Conservation (phyloP, 1,140 invertebrate species). For the Diuraphis noxia region DNA sequence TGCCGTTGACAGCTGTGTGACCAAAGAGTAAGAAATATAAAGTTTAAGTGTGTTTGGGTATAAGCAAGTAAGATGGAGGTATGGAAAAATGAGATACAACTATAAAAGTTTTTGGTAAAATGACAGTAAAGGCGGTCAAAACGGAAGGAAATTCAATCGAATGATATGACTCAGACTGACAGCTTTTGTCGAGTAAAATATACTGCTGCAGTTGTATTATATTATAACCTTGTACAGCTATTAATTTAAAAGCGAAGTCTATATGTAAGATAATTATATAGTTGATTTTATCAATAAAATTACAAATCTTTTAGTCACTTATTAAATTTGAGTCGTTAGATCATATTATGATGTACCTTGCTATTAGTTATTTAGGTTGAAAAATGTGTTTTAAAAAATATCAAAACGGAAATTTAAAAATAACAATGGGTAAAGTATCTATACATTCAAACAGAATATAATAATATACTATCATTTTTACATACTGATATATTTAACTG, state of each 20-base stretch:
- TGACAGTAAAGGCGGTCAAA: slow-evolving; percentile 24
- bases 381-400: not conserved
- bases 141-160: slow-evolving; percentile 19
- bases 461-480: too few species aligned
- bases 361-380: not conserved
- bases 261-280: not conserved
- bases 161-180: not conserved
- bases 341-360: not conserved
- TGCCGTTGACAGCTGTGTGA: slow-evolving; percentile 12
- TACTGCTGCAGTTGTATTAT: not conserved
- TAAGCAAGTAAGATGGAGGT: not conserved
- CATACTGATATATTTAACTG: too few species aligned
- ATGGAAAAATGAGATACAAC: not conserved
- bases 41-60: not conserved
- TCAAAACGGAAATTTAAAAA: not conserved
- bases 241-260: not conserved
- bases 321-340: not conserved
- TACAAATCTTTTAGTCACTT: not conserved
- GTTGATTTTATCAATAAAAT: not conserved
- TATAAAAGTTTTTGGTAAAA: not conserved
- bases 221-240: not conserved
- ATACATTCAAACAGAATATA: too few species aligned
- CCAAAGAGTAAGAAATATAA: not conserved
- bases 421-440: too few species aligned
- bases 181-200: not conserved